Conservation (phyloP, 2,888 invertebrate genomes). For the Lamproptera curius region DNA sequence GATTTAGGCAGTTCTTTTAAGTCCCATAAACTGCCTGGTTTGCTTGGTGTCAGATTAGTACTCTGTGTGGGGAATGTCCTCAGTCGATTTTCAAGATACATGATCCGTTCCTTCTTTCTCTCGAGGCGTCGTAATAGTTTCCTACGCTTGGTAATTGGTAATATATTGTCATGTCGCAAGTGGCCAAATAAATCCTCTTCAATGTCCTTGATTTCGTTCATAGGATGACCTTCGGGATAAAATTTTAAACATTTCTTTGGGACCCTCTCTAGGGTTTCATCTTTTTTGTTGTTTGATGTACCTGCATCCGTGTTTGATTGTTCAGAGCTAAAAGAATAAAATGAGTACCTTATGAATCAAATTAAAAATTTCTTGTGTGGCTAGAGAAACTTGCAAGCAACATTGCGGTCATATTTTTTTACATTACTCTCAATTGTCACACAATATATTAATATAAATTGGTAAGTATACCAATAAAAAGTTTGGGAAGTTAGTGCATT, state of each 20-base stretch:
- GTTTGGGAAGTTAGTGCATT: too few species aligned
- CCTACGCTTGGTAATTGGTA: constrained; percentile 60
- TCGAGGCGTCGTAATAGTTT: constrained; percentile 68
- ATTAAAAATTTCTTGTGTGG: not conserved
- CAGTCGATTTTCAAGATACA: constrained; percentile 40
- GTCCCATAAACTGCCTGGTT: constrained; percentile 66
- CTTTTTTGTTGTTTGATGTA: constrained; percentile 33
- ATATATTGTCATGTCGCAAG: constrained; percentile 50
- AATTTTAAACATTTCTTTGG: constrained; percentile 39
- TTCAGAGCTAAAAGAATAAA: constrained; percentile 38
- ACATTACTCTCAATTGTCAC: too few species aligned
- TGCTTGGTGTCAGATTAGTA: too few species aligned
- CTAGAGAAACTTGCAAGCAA: too few species aligned
- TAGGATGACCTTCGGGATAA: constrained; percentile 69
- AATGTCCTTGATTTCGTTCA: constrained; percentile 70
- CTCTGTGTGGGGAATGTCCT: constrained; percentile 29
- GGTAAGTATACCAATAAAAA: too few species aligned
- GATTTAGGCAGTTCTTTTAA: constrained; percentile 42
- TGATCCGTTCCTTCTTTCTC: constrained; percentile 53
- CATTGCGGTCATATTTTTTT: too few species aligned
- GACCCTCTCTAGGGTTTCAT: constrained; percentile 35
- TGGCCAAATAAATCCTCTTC: constrained; percentile 69
- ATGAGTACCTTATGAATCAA: too few species aligned
- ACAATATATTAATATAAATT: too few species aligned
- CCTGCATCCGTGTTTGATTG: constrained; percentile 32